Percentiles rank a stretch among this genome's conserved stretches.
Conservation (phyloP, 2,113 vertebrate species). For the Grammomys surdaster region DNA sequence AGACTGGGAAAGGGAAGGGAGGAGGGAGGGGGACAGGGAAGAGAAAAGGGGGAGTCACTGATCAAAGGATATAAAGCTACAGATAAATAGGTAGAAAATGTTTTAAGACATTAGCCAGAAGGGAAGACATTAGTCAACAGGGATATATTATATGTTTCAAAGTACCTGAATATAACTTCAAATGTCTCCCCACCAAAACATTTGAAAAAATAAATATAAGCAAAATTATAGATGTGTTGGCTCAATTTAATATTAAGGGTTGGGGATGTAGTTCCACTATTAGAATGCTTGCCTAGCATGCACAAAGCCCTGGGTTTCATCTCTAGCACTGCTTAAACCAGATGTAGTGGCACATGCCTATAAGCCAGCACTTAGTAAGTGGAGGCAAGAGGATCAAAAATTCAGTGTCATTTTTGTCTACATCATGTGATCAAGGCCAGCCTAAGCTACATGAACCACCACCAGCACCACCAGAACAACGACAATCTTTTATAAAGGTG, state of each 20-base stretch:
- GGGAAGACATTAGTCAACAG: not conserved
- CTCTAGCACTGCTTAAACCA: not conserved
- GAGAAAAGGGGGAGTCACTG: not conserved
- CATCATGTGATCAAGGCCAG: not conserved
- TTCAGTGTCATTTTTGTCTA: not conserved
- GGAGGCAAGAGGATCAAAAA: not conserved
- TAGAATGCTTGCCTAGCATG: not conserved
- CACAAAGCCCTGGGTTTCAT: not conserved
- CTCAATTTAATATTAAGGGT: conserved; percentile 1
- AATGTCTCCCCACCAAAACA: not conserved
- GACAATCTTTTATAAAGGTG: not conserved
- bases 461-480: not conserved
- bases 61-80: not conserved
- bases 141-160: not conserved
- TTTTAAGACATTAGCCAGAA: not conserved
- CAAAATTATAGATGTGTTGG: not conserved
- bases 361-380: not conserved
- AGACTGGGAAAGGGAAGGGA: not conserved
- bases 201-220: not conserved
- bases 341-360: not conserved
- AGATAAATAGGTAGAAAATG: not conserved
- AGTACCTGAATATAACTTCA: conserved; percentile 18
- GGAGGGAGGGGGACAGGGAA: not conserved
- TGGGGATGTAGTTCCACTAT: not conserved
- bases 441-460: not conserved